Percentiles rank a stretch among this genome's conserved stretches.
Evolutionary conservation across 2,888 invertebrate genomes (phyloP).

Genomic region (Acrobasis repandana): DNA sequence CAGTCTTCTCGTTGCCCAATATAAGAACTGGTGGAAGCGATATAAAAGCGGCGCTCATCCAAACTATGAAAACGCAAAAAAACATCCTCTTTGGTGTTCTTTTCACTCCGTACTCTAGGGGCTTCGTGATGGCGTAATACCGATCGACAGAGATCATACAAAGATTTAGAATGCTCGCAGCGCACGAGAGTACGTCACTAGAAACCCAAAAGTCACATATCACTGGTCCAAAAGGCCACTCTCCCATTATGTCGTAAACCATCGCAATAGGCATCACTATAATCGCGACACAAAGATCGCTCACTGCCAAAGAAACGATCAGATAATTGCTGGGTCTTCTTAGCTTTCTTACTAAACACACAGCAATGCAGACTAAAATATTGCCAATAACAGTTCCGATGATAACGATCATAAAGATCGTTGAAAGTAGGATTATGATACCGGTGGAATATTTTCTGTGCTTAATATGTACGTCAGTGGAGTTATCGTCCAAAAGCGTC

Average conservation of each 20-base stretch:
- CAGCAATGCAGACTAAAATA: constrained; percentile 96
- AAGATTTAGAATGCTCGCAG: constrained; percentile 98
- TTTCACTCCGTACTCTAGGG: constrained; percentile 97
- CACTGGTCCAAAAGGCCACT: constrained; percentile 96
- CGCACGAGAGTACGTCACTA: constrained; percentile 98
- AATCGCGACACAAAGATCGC: constrained; percentile 97
- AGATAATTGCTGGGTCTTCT: constrained; percentile 95
- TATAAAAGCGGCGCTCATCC: constrained; percentile 96
- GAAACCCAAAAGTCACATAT: constrained; percentile 98
- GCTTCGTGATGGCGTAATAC: constrained; percentile 96
- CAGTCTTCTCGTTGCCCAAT: constrained; percentile 92
- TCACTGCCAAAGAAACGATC: constrained; percentile 96
- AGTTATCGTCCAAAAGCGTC: constrained; percentile 62
- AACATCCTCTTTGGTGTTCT: constrained; percentile 96
- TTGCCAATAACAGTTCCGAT: constrained; percentile 93
- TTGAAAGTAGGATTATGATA: constrained; percentile 86
- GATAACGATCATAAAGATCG: constrained; percentile 89
- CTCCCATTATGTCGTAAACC: constrained; percentile 95
- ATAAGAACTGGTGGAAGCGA: constrained; percentile 95
- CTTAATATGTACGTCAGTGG: constrained; percentile 58
- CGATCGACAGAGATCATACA: constrained; percentile 99
- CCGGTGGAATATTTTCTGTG: constrained; percentile 72
- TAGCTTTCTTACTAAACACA: constrained; percentile 95
- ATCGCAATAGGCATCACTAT: constrained; percentile 99
- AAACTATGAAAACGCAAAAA: constrained; percentile 94